A percentile compares a stretch with the other conserved stretches of the same genome.
phyloP scores from a whole-genome alignment of 2,888 invertebrate species.

The Cantharis rustica region DNA sequence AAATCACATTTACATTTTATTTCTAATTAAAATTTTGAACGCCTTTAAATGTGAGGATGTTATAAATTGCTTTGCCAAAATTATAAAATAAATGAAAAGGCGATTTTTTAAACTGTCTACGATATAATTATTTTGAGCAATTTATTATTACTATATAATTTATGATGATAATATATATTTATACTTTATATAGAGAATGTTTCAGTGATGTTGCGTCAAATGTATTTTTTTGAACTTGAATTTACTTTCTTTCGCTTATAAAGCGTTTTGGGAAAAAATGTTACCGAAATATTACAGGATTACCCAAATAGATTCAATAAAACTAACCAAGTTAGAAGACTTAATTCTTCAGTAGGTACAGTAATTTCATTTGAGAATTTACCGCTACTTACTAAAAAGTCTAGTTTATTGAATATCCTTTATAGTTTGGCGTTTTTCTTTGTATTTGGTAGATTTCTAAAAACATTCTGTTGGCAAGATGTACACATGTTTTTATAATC shows the following conservation, averaged over 20 bases:
- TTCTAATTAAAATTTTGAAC: neutral
- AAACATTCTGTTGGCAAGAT: neutral
- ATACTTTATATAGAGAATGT: no score
- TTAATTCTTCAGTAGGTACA: neutral
- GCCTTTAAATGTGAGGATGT: neutral
- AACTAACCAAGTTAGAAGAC: neutral
- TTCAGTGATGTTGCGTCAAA: no score
- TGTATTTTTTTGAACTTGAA: no score
- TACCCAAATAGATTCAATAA: no score
- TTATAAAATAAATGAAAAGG: neutral
- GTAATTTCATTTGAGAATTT: neutral
- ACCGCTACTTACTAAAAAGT: neutral
- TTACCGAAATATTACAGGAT: no score
- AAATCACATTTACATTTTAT: neutral
- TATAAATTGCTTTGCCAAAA: neutral
- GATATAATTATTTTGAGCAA: neutral
- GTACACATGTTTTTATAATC: neutral
- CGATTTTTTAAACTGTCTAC: neutral
- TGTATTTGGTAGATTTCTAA: neutral
- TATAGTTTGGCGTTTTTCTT: neutral
- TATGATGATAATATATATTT: no score
- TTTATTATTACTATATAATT: no score
- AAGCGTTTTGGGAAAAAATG: no score
- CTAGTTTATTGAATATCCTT: neutral
- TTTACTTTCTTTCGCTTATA: no score